Percentiles rank a stretch among this genome's conserved stretches.
Evolutionary conservation across 2,888 invertebrate genomes (phyloP).

Genomic region (Caradrina kadenii): DNA sequence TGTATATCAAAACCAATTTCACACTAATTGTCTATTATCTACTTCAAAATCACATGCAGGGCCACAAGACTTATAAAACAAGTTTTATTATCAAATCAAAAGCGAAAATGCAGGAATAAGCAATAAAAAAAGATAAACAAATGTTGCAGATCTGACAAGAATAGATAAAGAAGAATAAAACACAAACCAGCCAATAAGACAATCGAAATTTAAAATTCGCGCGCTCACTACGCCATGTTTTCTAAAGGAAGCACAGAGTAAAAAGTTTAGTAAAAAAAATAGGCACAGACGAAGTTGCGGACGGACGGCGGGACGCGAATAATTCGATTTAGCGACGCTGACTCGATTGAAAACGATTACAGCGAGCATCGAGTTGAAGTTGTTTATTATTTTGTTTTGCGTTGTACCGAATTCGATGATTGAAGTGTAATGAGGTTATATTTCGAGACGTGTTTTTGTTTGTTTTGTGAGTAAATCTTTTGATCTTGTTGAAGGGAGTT

Average conservation of each 20-base stretch:
- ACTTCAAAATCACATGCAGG: no score
- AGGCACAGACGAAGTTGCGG: conserved; percentile 58
- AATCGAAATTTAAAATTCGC: conserved; percentile 50
- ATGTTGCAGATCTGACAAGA: background rate
- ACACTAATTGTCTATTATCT: no score
- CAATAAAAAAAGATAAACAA: background rate
- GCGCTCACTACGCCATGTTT: conserved; percentile 41
- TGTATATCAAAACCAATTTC: no score
- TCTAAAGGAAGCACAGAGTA: conserved; percentile 48
- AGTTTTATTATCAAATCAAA: background rate
- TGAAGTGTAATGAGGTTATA: conserved; percentile 68
- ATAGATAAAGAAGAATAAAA: conserved; percentile 18
- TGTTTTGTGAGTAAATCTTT: conserved; percentile 39
- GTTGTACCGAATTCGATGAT: conserved; percentile 66
- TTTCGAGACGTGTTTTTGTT: conserved; percentile 46
- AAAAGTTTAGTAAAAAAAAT: conserved; percentile 40
- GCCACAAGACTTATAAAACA: background rate
- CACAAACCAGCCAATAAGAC: conserved; percentile 37
- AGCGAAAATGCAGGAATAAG: background rate
- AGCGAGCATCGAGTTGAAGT: conserved; percentile 68
- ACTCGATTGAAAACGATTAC: conserved; percentile 79
- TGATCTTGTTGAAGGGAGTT: conserved; percentile 14
- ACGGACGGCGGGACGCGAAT: conserved; percentile 62
- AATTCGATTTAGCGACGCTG: conserved; percentile 74
- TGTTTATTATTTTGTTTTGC: conserved; percentile 72